phyloP scores from a whole-genome alignment of 2,113 vertebrate genomes.

The Siniperca knerii region DNA sequence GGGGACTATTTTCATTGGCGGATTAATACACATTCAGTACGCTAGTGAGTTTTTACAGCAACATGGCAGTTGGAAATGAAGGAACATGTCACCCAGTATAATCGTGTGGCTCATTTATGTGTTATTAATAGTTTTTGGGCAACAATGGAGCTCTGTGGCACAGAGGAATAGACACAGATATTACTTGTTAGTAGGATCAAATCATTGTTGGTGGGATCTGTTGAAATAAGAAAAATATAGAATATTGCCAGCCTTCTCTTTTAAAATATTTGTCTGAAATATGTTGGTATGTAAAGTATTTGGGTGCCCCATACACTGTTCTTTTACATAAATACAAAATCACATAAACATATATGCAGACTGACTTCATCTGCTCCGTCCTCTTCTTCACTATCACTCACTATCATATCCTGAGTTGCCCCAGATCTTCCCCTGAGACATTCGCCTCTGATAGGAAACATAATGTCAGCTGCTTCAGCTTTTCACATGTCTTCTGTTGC shows the following conservation, averaged over 20 bases:
- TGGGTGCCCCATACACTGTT: neutral
- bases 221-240: neutral
- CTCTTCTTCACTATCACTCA: neutral
- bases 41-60: neutral
- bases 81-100: neutral
- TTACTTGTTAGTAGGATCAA: neutral
- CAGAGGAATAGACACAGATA: neutral
- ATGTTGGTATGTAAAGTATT: neutral
- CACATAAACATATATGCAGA: neutral
- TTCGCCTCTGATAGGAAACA: neutral
- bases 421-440: neutral
- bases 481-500: slow-evolving; percentile 23
- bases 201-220: neutral
- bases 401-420: neutral
- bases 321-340: too few relatives aligned
- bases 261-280: neutral
- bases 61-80: too few relatives aligned
- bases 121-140: neutral
- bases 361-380: neutral
- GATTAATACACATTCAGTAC: neutral
- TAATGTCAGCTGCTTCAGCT: slow-evolving; percentile 13
- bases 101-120: neutral
- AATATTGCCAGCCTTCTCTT: neutral
- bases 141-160: neutral
- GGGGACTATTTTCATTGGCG: neutral